Conservation (phyloP, 30 jellyfish, hydroid and myxozoan genomes). For the Aurelia aurita region DNA sequence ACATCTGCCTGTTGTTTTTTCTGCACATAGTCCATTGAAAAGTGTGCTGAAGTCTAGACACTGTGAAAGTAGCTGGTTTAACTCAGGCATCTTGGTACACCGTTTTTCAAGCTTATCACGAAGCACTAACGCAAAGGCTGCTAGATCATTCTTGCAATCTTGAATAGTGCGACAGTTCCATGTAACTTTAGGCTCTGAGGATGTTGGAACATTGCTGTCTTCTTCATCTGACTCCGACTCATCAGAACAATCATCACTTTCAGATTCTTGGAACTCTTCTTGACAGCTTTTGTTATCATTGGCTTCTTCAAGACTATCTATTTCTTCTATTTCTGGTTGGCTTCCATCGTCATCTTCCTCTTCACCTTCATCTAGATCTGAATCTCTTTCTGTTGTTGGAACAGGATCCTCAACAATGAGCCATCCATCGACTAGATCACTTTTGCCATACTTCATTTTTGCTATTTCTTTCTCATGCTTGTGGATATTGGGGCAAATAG, state of each 20-base stretch:
- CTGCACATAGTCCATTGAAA: conserved; percentile 11
- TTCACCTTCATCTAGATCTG: neutral
- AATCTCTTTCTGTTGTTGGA: neutral
- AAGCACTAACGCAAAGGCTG: conserved; percentile 8
- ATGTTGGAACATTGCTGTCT: neutral
- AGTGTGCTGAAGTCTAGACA: conserved; percentile 20
- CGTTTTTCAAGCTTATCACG: neutral
- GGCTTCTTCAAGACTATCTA: no score
- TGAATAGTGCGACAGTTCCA: conserved; percentile 12
- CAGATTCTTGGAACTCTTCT: neutral
- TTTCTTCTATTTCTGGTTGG: neutral
- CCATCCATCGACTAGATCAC: neutral
- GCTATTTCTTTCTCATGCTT: neutral
- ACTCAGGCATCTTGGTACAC: conserved; percentile 12
- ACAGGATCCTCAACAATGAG: neutral
- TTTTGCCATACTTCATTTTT: neutral
- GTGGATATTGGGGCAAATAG: neutral
- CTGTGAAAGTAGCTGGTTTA: conserved; percentile 5
- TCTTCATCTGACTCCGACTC: neutral
- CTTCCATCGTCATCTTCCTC: neutral
- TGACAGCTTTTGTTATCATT: neutral
- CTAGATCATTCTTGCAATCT: conserved; percentile 12
- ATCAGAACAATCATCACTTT: neutral
- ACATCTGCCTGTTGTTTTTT: neutral
- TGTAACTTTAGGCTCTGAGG: neutral